These are phyloP conservation scores for Chelonia mydas DNA, from an alignment of 2,797 vertebrate species.

Conservation along the genomic window DNA sequence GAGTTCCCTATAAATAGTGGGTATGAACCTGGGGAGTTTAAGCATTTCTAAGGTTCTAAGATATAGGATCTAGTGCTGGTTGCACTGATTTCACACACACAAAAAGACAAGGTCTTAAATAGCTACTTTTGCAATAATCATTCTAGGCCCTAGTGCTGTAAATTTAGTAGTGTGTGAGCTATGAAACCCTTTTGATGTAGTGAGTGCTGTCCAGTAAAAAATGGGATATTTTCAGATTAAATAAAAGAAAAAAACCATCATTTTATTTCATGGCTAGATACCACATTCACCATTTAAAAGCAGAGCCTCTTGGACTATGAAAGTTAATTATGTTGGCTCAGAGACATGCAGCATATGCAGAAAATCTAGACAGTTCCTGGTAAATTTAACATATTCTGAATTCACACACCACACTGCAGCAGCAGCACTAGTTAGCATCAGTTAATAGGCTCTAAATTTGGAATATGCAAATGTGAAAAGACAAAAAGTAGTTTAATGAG, in stretches of 20 bases:
- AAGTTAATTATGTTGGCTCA: slow-evolving; percentile 21
- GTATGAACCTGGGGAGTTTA: neutral
- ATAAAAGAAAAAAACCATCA: neutral
- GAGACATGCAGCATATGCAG: neutral
- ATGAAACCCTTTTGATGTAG: neutral
- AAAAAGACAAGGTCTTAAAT: neutral
- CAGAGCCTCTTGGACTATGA: neutral
- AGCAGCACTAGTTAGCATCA: neutral
- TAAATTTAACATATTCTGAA: slow-evolving; percentile 32
- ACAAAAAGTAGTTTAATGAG: slow-evolving; percentile 41
- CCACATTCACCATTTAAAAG: slow-evolving; percentile 3
- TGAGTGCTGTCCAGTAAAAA: neutral
- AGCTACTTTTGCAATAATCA: neutral
- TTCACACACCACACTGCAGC: slow-evolving; percentile 6
- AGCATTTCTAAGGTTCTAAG: neutral
- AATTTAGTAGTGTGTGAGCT: neutral
- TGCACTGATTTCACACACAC: neutral
- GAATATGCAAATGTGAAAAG: slow-evolving; percentile 46
- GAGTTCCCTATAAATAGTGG: neutral
- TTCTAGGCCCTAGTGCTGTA: neutral
- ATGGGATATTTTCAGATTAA: neutral
- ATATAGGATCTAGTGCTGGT: neutral
- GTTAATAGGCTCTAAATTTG: slow-evolving; percentile 57
- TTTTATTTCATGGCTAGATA: neutral
- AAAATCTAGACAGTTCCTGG: slow-evolving; percentile 13